Conservation (phyloP, 2,113 vertebrate genomes). For the Anhinga anhinga region DNA sequence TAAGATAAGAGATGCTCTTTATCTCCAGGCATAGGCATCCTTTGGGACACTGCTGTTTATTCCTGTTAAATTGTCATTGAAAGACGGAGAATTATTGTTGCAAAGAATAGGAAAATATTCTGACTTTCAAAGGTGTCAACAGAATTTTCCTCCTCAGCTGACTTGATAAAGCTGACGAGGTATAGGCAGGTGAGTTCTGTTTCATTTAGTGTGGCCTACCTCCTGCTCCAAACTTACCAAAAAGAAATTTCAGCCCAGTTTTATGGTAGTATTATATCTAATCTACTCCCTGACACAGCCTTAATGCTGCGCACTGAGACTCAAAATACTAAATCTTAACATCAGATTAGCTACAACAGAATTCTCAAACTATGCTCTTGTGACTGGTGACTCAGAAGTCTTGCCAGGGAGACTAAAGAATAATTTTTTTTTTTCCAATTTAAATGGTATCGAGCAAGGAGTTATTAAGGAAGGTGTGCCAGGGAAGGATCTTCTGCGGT, state of each 20-base stretch:
- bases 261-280: background rate
- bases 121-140: background rate
- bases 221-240: background rate
- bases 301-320: background rate
- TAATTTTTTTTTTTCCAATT: background rate
- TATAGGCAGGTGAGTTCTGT: background rate
- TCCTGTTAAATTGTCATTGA: background rate
- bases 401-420: background rate
- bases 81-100: background rate
- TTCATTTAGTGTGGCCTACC: background rate
- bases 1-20: background rate
- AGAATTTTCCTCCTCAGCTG: background rate
- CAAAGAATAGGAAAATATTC: background rate
- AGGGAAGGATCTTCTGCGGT: background rate
- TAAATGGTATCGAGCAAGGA: background rate
- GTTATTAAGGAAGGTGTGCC: background rate
- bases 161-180: background rate
- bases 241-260: background rate
- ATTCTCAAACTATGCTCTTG: background rate
- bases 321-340: background rate
- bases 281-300: background rate
- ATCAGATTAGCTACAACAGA: background rate
- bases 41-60: background rate
- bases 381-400: conserved; percentile 39
- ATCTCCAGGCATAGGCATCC: background rate